Percentiles rank a stretch among this genome's conserved stretches.
phyloP scores from a whole-genome alignment of 1,140 invertebrate species.

The Drosophila quadrilineata region DNA sequence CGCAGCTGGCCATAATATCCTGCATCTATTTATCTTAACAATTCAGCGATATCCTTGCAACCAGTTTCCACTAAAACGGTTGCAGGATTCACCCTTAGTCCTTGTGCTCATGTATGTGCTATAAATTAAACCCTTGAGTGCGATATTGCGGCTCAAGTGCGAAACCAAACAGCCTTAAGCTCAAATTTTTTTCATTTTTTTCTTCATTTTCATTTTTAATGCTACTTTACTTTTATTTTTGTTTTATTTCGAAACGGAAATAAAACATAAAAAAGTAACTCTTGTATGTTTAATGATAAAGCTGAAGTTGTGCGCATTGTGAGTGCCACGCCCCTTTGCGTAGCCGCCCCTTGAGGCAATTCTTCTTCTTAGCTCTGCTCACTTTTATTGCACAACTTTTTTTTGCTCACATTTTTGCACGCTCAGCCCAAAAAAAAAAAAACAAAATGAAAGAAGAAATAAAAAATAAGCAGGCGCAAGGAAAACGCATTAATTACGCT shows the following conservation, averaged over 20 bases:
- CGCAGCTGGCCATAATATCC: constrained; percentile 62
- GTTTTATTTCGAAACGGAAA: constrained; percentile 50
- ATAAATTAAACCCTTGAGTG: constrained; percentile 74
- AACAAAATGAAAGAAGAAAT: too few species aligned
- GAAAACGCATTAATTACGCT: constrained; percentile 76
- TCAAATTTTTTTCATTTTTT: constrained; percentile 33
- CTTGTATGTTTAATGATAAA: constrained; percentile 77
- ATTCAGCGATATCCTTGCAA: too few species aligned
- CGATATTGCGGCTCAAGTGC: constrained; percentile 73
- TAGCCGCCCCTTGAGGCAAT: constrained; percentile 30
- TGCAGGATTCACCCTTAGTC: constrained; percentile 56
- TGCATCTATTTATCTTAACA: constrained; percentile 72
- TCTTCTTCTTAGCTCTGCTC: too few species aligned
- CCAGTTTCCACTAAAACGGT: too few species aligned
- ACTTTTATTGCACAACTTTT: too few species aligned
- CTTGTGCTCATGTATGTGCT: constrained; percentile 7
- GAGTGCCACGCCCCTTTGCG: constrained; percentile 33
- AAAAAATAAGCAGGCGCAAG: too few species aligned
- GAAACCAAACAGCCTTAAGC: constrained; percentile 57
- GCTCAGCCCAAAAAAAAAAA: constrained; percentile 56
- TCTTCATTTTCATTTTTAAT: constrained; percentile 13
- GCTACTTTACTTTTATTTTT: not conserved
- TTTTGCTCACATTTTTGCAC: constrained; percentile 59
- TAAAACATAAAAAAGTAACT: constrained; percentile 78
- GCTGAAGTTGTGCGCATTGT: constrained; percentile 40